A percentile compares a stretch with the other conserved stretches of the same genome.
Conservation (phyloP, 2,888 invertebrate species). For the Cheilosia pagana region DNA sequence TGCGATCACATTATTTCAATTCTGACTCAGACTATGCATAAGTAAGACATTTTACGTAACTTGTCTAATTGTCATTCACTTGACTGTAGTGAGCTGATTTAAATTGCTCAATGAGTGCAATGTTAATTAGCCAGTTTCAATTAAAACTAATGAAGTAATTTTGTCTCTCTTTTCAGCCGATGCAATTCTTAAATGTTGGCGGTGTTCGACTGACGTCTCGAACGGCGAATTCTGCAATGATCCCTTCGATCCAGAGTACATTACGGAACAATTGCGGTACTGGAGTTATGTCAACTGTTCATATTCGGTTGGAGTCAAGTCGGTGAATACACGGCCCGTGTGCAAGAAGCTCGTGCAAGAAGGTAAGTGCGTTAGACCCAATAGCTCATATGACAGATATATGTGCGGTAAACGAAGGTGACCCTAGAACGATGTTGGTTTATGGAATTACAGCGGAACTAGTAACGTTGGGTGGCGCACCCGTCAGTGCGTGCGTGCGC, state of each 20-base stretch:
- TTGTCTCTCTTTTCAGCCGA: conserved; percentile 84
- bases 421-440: conserved; percentile 54
- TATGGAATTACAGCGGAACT: conserved; percentile 39
- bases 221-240: conserved; percentile 89
- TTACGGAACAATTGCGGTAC: conserved; percentile 83
- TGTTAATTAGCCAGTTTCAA: conserved; percentile 35
- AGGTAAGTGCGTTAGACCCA: conserved; percentile 85
- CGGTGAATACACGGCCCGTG: conserved; percentile 85
- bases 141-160: conserved; percentile 28
- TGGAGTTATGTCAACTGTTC: conserved; percentile 84
- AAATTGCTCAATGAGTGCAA: conserved; percentile 39
- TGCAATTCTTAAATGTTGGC: conserved; percentile 89
- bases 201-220: conserved; percentile 88
- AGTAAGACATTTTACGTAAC: conserved; percentile 24
- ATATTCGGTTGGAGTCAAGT: conserved; percentile 83
- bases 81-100: conserved; percentile 18
- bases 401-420: conserved; percentile 16
- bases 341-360: conserved; percentile 91
- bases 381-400: not conserved
- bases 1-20: not conserved
- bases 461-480: conserved; percentile 57
- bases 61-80: conserved; percentile 45
- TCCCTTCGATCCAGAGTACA: conserved; percentile 86
- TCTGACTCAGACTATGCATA: conserved; percentile 23
- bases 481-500: conserved; percentile 33